phyloP scores from a whole-genome alignment of 2,113 vertebrate species.

The Apaloderma vittatum region DNA sequence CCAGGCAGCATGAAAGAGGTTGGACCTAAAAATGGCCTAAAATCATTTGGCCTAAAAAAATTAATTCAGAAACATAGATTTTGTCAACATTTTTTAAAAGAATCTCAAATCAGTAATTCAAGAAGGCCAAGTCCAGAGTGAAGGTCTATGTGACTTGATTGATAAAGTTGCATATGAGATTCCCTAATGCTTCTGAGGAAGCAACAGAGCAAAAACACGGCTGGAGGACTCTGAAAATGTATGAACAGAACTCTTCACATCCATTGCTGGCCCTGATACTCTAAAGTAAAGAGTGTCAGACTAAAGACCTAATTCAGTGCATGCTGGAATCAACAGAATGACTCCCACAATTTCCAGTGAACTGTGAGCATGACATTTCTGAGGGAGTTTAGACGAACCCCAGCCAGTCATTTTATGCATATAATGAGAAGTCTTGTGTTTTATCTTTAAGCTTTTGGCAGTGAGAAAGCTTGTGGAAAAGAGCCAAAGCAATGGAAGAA shows the following conservation, averaged over 20 bases:
- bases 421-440: background rate
- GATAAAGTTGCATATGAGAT: background rate
- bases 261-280: background rate
- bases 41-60: background rate
- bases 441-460: background rate
- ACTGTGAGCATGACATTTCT: background rate
- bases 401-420: background rate
- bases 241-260: background rate
- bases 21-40: background rate
- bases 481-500: background rate
- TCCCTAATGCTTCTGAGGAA: background rate
- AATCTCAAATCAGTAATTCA: background rate
- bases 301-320: background rate
- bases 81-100: background rate
- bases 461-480: background rate
- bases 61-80: background rate
- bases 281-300: background rate
- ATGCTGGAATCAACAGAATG: background rate
- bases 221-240: background rate
- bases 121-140: background rate
- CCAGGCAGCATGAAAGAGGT: background rate
- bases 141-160: background rate
- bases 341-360: background rate
- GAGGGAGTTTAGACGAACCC: background rate
- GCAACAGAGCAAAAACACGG: background rate